Percentiles rank a stretch among this genome's conserved stretches.
Conservation (phyloP, 2,888 invertebrate species). For the Cerceris rybyensis region DNA sequence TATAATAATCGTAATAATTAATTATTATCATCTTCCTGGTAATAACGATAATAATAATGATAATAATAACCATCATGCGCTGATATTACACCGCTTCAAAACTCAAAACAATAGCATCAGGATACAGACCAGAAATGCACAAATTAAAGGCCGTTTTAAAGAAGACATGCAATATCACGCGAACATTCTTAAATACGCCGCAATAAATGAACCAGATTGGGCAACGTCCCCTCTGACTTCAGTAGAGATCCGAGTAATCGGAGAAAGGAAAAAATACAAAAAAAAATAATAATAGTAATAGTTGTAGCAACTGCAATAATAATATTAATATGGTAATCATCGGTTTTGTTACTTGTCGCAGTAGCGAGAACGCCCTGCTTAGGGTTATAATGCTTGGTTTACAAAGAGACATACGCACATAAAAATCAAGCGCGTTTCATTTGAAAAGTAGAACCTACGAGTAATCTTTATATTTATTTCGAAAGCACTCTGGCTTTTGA, state of each 20-base stretch:
- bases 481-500: slow-evolving; percentile 7
- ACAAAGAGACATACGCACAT: slow-evolving; percentile 21
- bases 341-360: slow-evolving; percentile 53
- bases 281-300: slow-evolving; percentile 57
- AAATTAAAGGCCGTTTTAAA: too few relatives aligned
- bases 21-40: slow-evolving; percentile 53
- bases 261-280: slow-evolving; percentile 11
- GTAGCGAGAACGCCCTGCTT: slow-evolving; percentile 38
- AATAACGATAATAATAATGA: slow-evolving; percentile 54
- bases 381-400: slow-evolving; percentile 68
- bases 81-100: too few relatives aligned
- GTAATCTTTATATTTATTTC: slow-evolving; percentile 34
- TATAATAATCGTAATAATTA: slow-evolving; percentile 72
- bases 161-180: too few relatives aligned
- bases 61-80: slow-evolving; percentile 35
- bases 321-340: slow-evolving; percentile 67
- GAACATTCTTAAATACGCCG: too few relatives aligned
- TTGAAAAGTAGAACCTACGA: slow-evolving; percentile 42
- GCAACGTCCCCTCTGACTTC: too few relatives aligned
- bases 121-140: too few relatives aligned
- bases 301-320: slow-evolving; percentile 61
- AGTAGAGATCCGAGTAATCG: too few relatives aligned
- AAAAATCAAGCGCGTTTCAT: not conserved
- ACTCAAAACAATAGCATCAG: too few relatives aligned
- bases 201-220: too few relatives aligned